Conservation (phyloP, 1,140 invertebrate genomes). For the Chymomyza costata region DNA sequence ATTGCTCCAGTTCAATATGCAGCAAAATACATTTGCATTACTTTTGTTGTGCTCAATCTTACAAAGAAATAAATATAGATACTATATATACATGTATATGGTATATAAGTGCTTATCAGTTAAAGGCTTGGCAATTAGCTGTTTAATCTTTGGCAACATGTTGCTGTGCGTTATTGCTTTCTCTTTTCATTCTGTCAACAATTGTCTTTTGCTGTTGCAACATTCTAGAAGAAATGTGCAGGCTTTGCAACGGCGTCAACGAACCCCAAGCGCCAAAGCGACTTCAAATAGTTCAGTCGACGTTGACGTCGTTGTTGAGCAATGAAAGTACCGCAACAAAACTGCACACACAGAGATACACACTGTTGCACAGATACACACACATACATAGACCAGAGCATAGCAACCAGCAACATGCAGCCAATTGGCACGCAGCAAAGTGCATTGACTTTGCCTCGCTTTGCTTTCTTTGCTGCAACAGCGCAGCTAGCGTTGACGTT, state of each 20-base stretch:
- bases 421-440: constrained; percentile 25
- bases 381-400: constrained; percentile 13
- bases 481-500: constrained; percentile 25
- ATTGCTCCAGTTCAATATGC: too few species aligned
- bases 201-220: constrained; percentile 31
- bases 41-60: too few species aligned
- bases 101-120: not conserved
- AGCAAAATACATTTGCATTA: too few species aligned
- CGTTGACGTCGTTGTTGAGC: constrained; percentile 49
- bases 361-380: constrained; percentile 1
- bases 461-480: constrained; percentile 33
- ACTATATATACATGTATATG: not conserved
- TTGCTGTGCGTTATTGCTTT: constrained; percentile 46
- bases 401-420: constrained; percentile 19
- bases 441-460: constrained; percentile 54
- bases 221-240: constrained; percentile 46
- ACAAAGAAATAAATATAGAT: too few species aligned
- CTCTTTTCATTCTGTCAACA: constrained; percentile 54
- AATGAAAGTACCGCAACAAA: constrained; percentile 71
- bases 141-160: constrained; percentile 28
- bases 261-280: constrained; percentile 35
- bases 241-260: constrained; percentile 39
- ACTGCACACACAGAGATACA: constrained; percentile 22
- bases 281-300: not conserved
- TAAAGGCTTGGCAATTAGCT: not conserved